Base-by-base conservation (phyloP, 2,797 vertebrate genomes). In the Parambassis ranga region DNA sequence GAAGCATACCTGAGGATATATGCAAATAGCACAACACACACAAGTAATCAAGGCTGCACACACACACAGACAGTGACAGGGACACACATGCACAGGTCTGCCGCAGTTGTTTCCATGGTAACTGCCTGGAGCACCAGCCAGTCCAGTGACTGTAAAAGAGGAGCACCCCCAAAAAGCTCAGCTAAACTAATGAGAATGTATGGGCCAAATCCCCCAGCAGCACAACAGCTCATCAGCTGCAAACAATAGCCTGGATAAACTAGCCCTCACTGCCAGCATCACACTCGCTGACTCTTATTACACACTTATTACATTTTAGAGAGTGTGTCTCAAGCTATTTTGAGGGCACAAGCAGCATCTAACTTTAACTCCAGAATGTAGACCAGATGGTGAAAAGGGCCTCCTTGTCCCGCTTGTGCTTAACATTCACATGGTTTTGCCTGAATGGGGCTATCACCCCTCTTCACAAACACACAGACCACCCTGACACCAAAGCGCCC, bases 101-200 rank as follows among this genome's bases (percentile, higher is more conserved):
- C 91, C 79, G 91, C 91, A 91, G 90, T 88, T 91, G 93, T 94
- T 93, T 91, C 92, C 92, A 94, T 93, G 93, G 93, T 87, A 93
- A 93, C 93, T 87, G 91, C 91, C 89, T 82, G 81, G 88, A 92
- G 90, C 87, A 83, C 87, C 85, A 91, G 79, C 87, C 81, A 91
- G 86, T 88, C 86, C 86, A 75, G 81, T 47, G 80, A 83, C 82
- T 87, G 86, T 83, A 89, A 85, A 82, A 88, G 77, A 88, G 84
- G 79, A 81, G 82, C 77, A 85, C 79, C 81, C 82, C 83, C 75
- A 67, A 81, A 83, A 84, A 77, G 71, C 67, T 48, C 71, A 63
- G 44, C 77, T 75, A 85, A 90, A 90, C 81, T 87, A 91, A 90
- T 89, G 86, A 87, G 75, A 74, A 89, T 85, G 78, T 87, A 85